Evolutionary conservation across 2,888 invertebrate genomes (phyloP).

Genomic region (Acanthoscelides obtectus): DNA sequence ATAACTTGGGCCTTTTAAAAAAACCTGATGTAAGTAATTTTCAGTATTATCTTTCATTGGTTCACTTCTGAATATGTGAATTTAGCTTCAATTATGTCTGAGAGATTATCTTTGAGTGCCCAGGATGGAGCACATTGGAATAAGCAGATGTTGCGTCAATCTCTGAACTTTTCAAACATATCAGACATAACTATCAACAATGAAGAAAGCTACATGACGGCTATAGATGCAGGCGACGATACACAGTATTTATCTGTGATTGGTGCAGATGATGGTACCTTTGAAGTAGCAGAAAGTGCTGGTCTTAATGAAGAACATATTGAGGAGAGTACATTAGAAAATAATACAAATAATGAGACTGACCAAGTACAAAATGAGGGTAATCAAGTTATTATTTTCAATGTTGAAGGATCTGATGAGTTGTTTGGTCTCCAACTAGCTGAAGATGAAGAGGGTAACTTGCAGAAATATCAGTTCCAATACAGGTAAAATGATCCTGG

Average conservation of each 20-base stretch:
- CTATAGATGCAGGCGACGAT: constrained; percentile 34
- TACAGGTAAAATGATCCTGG: constrained; percentile 39
- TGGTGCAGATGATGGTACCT: constrained; percentile 28
- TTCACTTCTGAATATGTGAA: background rate
- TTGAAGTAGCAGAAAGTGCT: constrained; percentile 30
- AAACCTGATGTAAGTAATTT: background rate
- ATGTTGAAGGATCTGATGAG: constrained; percentile 42
- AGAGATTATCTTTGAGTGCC: background rate
- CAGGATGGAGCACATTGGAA: background rate
- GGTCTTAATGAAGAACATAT: constrained; percentile 19
- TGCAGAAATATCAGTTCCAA: constrained; percentile 44
- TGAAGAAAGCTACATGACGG: constrained; percentile 36
- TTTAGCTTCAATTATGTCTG: background rate
- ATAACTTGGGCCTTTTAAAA: background rate
- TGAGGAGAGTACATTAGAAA: constrained; percentile 14
- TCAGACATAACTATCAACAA: constrained; percentile 29
- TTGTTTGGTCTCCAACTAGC: constrained; percentile 42
- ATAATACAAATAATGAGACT: constrained; percentile 18
- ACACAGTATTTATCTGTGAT: constrained; percentile 42
- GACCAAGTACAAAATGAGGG: constrained; percentile 12
- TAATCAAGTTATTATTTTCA: constrained; percentile 39
- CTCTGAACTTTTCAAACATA: constrained; percentile 12
- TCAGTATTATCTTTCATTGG: background rate
- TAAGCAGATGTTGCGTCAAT: background rate
- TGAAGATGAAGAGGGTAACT: constrained; percentile 43